phyloP scores from a whole-genome alignment of 1,140 invertebrate species.

The Paraescarpia echinospica region DNA sequence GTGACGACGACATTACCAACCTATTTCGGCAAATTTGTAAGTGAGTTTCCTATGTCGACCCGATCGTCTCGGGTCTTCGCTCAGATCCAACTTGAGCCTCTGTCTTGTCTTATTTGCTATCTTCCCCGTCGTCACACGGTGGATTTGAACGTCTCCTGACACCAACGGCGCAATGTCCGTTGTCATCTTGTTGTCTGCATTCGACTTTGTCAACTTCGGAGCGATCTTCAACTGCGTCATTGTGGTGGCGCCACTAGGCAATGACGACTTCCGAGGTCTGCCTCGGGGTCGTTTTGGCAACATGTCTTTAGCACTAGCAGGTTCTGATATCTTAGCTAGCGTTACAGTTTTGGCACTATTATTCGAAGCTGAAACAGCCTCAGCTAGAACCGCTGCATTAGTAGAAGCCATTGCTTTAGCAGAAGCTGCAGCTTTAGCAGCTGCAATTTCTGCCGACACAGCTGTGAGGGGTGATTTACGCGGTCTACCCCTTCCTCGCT shows the following conservation, averaged over 20 bases:
- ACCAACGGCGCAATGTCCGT: not conserved
- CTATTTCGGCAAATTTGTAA: not conserved
- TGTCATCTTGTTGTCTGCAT: not conserved
- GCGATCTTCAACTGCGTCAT: not conserved
- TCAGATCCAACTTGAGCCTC: not conserved
- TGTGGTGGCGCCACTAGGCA: not conserved
- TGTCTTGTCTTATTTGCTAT: not conserved
- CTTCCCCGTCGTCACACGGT: not conserved
- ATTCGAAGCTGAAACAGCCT: not conserved
- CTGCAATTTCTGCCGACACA: not conserved
- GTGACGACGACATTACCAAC: not conserved
- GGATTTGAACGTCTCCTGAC: not conserved
- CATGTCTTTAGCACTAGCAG: not conserved
- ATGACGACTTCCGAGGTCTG: not conserved
- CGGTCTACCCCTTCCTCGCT: not conserved
- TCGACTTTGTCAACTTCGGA: not conserved
- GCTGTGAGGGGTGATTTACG: not conserved
- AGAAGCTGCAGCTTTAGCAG: not conserved
- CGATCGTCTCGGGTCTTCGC: not conserved
- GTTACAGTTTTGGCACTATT: not conserved
- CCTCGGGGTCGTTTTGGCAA: not conserved
- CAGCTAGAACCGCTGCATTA: not conserved
- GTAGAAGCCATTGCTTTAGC: not conserved
- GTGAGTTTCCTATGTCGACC: not conserved
- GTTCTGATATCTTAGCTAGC: too few relatives aligned